phyloP scores from a whole-genome alignment of 2,888 invertebrate species.

The Archips crataeganus region DNA sequence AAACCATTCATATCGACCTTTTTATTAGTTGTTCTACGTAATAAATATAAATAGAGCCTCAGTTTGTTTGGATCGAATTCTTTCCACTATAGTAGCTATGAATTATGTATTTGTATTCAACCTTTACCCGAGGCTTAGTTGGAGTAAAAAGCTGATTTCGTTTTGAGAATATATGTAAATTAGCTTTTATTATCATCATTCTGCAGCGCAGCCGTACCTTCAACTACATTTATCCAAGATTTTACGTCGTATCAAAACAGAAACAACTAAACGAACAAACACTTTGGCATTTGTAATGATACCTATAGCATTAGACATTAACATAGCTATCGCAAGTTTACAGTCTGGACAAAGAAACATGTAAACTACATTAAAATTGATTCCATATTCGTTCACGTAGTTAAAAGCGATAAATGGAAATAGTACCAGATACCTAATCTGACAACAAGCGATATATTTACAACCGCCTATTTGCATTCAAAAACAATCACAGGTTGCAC shows the following conservation, averaged over 20 bases:
- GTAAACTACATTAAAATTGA: conserved; percentile 54
- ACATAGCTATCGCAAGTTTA: conserved; percentile 41
- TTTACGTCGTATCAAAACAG: not conserved
- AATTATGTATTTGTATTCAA: conserved; percentile 22
- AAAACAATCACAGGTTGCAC: conserved; percentile 69
- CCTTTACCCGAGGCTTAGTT: not conserved
- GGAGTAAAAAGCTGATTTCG: not conserved
- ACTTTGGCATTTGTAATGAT: not conserved
- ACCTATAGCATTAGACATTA: conserved; percentile 23
- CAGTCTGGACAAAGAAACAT: conserved; percentile 50
- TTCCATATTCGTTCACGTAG: conserved; percentile 54
- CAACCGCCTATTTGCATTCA: conserved; percentile 71
- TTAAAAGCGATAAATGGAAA: conserved; percentile 68
- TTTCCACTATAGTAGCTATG: conserved; percentile 20
- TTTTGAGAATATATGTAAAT: not conserved
- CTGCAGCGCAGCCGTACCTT: not conserved
- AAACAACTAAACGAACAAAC: not conserved
- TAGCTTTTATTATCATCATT: not conserved
- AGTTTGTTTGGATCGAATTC: conserved; percentile 15
- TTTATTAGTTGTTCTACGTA: conserved; percentile 37
- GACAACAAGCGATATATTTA: conserved; percentile 69
- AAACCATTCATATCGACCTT: conserved; percentile 44
- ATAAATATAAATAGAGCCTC: conserved; percentile 39
- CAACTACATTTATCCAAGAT: not conserved
- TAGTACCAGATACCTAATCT: conserved; percentile 69